phyloP scores from a whole-genome alignment of 30 jellyfish, hydroid and myxozoan genomes.

The Turritopsis rubra region DNA sequence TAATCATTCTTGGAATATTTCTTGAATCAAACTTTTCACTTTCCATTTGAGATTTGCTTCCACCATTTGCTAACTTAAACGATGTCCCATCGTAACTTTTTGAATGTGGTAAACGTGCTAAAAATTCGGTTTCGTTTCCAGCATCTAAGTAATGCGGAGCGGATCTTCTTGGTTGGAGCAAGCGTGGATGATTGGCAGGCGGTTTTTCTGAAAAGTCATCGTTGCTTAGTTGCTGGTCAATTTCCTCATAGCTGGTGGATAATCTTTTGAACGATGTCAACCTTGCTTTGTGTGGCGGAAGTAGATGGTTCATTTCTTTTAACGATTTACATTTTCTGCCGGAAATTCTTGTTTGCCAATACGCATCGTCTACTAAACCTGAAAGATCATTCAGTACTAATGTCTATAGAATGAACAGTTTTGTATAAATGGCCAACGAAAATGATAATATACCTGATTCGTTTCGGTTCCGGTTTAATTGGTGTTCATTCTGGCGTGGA shows the following conservation, averaged over 20 bases:
- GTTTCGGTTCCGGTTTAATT: not conserved
- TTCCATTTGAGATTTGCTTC: not conserved
- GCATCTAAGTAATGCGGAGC: not conserved
- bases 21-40: not conserved
- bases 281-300: not conserved
- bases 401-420: too few relatives aligned
- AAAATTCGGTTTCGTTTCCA: not conserved
- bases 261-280: not conserved
- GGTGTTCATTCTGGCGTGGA: not conserved
- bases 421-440: not conserved
- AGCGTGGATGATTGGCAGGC: not conserved
- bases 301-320: not conserved
- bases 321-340: not conserved
- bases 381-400: too few relatives aligned
- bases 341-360: not conserved
- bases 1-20: not conserved
- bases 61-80: not conserved
- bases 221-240: not conserved
- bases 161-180: not conserved
- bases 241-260: conserved; percentile 8
- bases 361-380: not conserved
- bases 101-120: not conserved
- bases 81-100: conserved; percentile 2
- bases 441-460: not conserved
- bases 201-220: not conserved